Evolutionary conservation across 2,888 invertebrate species (phyloP), one percentile per base, ranked within the genome.

Genomic region (Synergus umbraculus): DNA sequence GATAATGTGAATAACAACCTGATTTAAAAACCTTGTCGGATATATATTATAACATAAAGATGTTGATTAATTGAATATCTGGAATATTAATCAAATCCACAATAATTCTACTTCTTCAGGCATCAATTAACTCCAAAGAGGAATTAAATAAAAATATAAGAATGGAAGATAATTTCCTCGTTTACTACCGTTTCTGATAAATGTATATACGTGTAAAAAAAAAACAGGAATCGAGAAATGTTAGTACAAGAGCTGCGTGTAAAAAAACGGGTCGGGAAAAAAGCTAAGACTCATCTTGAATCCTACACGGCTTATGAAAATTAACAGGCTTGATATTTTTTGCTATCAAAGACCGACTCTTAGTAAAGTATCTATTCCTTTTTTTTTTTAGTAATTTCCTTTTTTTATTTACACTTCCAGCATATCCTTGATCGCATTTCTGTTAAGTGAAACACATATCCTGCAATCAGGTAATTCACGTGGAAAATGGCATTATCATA

Each of bases 391-490:
- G 29, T 29, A 5, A 49, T 22, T 22, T 44, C 1, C 8, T 15
- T 15, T 13, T 18, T 67, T 44, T 67, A 67, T 69, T 69, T 15
- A 54, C 49, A 69, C 22, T 41, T 65, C n/a, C 15, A 54, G 60
- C 4, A 60, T 60, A 29, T 29, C 12, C 22, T 22, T 60, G 60
- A 22, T 60, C 18, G 12, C 60, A 60, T 60, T 60, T 22, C 10
- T 22, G 22, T 22, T 60, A 60, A 18, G 60, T 22, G 60, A 60
- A 60, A 60, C 22, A 18, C 49, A 49, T 49, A 13, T 60, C 60
- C 60, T 60, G 22, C 10, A 18, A 22, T 60, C 22, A 22, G 60
- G 60, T 22, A 60, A 60, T 60, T 60, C 12, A 22, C 60, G 2
- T 54, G 4, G 22, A 60, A 60, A 60, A 60, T 18, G n/a, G 22